Percentiles rank a stretch among this genome's conserved stretches.
These are phyloP conservation scores for Eupithecia pulchellata DNA, from an alignment of 2,888 invertebrate species.

Conservation along the genomic window DNA sequence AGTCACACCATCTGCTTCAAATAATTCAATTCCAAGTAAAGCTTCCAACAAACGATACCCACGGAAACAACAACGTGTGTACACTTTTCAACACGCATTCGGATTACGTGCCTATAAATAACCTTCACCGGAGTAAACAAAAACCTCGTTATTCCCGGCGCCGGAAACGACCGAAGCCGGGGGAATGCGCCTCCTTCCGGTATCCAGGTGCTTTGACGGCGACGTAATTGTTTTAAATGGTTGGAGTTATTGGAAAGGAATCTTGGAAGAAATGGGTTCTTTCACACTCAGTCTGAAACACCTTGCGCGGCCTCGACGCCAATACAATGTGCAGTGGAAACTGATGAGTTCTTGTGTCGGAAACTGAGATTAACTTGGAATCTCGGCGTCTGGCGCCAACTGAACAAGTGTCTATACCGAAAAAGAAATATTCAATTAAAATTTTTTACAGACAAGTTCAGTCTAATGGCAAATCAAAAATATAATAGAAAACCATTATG, in stretches of 20 bases:
- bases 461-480: not conserved
- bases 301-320: not conserved
- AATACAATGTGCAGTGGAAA: not conserved
- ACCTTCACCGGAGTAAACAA: slow-evolving; percentile 35
- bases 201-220: slow-evolving; percentile 37
- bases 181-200: slow-evolving; percentile 58
- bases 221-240: slow-evolving; percentile 29
- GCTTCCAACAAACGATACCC: slow-evolving; percentile 5
- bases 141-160: slow-evolving; percentile 53
- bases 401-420: not conserved
- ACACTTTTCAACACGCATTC: slow-evolving; percentile 16
- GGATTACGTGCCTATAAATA: slow-evolving; percentile 28
- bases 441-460: not conserved
- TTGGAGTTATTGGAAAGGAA: slow-evolving; percentile 1
- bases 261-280: slow-evolving; percentile 9
- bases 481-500: not conserved
- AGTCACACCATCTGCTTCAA: not conserved
- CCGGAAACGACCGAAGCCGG: slow-evolving; percentile 58
- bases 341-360: not conserved
- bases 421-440: not conserved
- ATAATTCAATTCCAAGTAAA: slow-evolving; percentile 9
- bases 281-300: slow-evolving; percentile 1
- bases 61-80: slow-evolving; percentile 3
- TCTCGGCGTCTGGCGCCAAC: not conserved
- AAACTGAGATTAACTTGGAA: not conserved